Percentiles rank a stretch among this genome's conserved stretches.
These are phyloP conservation scores for Rhopalosiphum maidis DNA, from an alignment of 1,140 invertebrate species.

Conservation along the genomic window DNA sequence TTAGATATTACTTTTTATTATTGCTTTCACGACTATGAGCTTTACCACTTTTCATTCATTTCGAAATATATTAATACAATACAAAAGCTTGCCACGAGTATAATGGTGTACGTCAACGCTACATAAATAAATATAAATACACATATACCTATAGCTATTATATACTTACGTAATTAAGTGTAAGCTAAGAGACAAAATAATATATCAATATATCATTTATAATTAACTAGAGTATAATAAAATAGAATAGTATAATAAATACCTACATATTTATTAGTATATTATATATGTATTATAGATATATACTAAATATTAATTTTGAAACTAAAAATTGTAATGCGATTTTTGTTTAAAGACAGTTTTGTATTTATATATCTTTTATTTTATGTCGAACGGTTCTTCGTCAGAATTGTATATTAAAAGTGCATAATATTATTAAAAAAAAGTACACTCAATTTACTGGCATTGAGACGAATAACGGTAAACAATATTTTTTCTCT, in stretches of 20 bases:
- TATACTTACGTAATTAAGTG: not conserved
- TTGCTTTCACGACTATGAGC: not conserved
- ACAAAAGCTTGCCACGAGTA: not conserved
- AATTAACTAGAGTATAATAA: not conserved
- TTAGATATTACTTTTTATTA: not conserved
- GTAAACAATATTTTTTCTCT: not conserved
- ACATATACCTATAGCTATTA: not conserved
- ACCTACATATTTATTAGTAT: not conserved
- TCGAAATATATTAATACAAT: not conserved
- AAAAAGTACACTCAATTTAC: not conserved
- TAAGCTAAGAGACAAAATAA: not conserved
- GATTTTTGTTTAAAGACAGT: not conserved
- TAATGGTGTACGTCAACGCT: not conserved
- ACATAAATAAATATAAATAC: not conserved
- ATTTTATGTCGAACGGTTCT: not conserved
- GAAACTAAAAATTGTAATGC: not conserved
- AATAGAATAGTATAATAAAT: too few relatives aligned
- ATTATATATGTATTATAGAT: not conserved
- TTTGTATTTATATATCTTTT: not conserved
- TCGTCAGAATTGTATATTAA: not conserved
- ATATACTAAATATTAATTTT: not conserved
- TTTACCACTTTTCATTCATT: not conserved
- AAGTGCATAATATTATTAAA: slow-evolving; percentile 1
- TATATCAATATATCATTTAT: not conserved
- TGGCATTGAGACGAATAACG: not conserved